Percentiles rank a stretch among this genome's conserved stretches.
Evolutionary conservation across 2,797 vertebrate genomes (phyloP).

Genomic region (Pangasius djambal): DNA sequence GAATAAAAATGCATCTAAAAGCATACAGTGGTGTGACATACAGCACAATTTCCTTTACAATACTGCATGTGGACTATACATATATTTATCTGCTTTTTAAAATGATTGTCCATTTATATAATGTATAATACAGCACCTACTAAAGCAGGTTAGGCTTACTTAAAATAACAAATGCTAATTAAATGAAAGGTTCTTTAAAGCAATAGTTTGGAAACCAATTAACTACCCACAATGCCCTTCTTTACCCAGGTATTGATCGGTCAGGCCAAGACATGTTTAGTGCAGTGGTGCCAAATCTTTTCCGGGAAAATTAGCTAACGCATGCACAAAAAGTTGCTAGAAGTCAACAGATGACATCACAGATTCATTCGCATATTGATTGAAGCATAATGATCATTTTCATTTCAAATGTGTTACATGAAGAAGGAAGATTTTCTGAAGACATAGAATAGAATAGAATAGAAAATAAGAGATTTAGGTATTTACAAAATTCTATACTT

Average conservation of each 20-base stretch:
- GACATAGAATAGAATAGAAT: background rate
- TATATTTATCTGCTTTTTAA: background rate
- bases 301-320: background rate
- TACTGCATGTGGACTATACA: background rate
- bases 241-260: background rate
- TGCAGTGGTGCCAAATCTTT: background rate
- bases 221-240: background rate
- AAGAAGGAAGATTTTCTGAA: background rate
- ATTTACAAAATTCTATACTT: background rate
- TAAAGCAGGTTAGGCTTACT: background rate
- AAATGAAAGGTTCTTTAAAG: background rate
- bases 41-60: background rate
- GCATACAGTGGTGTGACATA: background rate
- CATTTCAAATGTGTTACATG: background rate
- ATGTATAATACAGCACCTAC: background rate
- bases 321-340: background rate
- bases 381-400: background rate
- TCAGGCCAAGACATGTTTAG: background rate
- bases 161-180: constrained; percentile 8
- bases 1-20: constrained; percentile 15
- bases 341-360: background rate
- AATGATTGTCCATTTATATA: background rate
- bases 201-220: background rate
- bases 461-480: background rate
- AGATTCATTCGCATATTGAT: background rate